Percentiles rank a stretch among this genome's conserved stretches.
These are phyloP conservation scores for Sphecodes monilicornis DNA, from an alignment of 2,888 invertebrate genomes.

Conservation along the genomic window DNA sequence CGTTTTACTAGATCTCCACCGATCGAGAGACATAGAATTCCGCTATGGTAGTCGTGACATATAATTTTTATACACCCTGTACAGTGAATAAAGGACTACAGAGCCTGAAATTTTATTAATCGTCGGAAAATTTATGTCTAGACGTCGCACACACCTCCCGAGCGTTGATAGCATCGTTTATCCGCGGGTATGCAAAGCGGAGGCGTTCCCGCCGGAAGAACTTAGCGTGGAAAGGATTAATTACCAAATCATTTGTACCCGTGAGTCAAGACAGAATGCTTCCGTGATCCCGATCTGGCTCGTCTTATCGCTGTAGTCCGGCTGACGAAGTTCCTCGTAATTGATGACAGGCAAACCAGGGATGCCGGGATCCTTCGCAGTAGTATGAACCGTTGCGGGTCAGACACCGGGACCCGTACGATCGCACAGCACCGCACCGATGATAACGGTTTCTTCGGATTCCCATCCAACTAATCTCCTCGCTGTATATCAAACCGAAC, in stretches of 20 bases:
- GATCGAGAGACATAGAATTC: no score
- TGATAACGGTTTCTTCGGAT: slow-evolving; percentile 53
- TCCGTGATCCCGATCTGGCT: slow-evolving; percentile 13
- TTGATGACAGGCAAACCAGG: slow-evolving; percentile 21
- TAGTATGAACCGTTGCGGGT: slow-evolving; percentile 45
- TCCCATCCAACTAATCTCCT: slow-evolving; percentile 38
- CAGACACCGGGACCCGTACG: slow-evolving; percentile 21
- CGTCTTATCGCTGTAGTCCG: slow-evolving; percentile 21
- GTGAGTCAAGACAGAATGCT: neutral
- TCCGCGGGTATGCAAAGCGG: neutral
- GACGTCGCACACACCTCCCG: neutral
- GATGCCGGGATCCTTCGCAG: slow-evolving; percentile 28
- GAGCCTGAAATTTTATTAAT: neutral
- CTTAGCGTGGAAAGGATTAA: slow-evolving; percentile 30
- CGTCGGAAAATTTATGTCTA: neutral
- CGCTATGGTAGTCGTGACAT: no score
- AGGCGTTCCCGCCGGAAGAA: slow-evolving; percentile 12
- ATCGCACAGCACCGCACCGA: neutral
- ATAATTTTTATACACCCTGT: no score
- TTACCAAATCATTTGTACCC: slow-evolving; percentile 27
- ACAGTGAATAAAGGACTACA: neutral
- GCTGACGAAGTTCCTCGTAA: slow-evolving; percentile 26
- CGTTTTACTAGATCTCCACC: no score
- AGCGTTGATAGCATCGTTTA: neutral
- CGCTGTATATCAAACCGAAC: slow-evolving; percentile 38